A percentile compares a stretch with the other conserved stretches of the same genome.
Evolutionary conservation across 2,113 vertebrate species (phyloP).

Genomic region (Bos taurus): DNA sequence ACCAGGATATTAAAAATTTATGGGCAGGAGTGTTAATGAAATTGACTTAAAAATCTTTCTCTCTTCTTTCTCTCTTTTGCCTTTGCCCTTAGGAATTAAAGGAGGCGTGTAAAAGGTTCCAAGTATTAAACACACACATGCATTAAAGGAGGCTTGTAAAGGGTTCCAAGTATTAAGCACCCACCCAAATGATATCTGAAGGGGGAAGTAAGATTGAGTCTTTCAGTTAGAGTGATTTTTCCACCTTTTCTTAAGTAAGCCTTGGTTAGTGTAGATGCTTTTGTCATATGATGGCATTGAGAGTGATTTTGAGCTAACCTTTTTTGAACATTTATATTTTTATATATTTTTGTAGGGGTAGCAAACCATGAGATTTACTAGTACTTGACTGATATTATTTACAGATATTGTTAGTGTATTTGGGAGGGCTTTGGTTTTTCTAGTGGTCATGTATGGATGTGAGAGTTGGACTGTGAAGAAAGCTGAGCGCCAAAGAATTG

Average conservation of each 20-base stretch:
- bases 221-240: conserved; percentile 19
- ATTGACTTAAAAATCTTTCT: background rate
- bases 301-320: background rate
- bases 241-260: background rate
- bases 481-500: too few species aligned
- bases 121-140: background rate
- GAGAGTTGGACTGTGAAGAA: too few species aligned
- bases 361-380: background rate
- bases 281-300: background rate
- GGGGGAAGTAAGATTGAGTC: background rate
- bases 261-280: background rate
- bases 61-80: background rate
- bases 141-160: background rate
- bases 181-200: background rate
- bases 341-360: background rate
- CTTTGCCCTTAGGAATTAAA: background rate
- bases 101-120: background rate
- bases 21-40: background rate
- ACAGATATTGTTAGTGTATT: background rate
- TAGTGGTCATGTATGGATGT: too few species aligned
- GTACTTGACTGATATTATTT: background rate
- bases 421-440: background rate
- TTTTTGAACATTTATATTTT: background rate
- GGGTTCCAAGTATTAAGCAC: background rate
- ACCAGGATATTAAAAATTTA: background rate